Evolutionary conservation across 2,888 invertebrate genomes (phyloP).

Genomic region (Drosophila leonis): DNA sequence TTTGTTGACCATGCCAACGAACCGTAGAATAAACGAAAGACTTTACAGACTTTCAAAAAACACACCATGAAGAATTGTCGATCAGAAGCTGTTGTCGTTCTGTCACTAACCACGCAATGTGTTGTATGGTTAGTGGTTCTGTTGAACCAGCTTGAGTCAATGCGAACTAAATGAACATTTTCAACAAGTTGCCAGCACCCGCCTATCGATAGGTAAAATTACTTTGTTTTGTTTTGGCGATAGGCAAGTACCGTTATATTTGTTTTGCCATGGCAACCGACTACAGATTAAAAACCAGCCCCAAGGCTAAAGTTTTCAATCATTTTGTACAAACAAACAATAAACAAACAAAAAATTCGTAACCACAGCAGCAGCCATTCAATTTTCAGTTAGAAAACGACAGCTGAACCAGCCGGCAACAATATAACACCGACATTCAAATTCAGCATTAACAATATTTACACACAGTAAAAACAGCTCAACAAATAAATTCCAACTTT

Average conservation of each 20-base stretch:
- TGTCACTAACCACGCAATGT: too few relatives aligned
- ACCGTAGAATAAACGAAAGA: not conserved
- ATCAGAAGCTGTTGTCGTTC: not conserved
- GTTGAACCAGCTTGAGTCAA: not conserved
- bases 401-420: constrained; percentile 42
- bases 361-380: constrained; percentile 71
- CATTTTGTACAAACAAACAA: constrained; percentile 53
- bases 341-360: constrained; percentile 63
- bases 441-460: constrained; percentile 25
- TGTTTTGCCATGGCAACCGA: constrained; percentile 52
- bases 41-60: not conserved
- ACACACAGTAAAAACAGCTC: constrained; percentile 24
- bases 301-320: constrained; percentile 25
- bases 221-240: not conserved
- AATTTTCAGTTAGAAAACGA: constrained; percentile 66
- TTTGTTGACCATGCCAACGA: not conserved
- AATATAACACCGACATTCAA: constrained; percentile 22
- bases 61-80: not conserved
- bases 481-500: constrained; percentile 19
- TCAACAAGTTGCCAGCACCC: not conserved
- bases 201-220: not conserved
- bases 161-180: not conserved
- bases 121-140: too few relatives aligned
- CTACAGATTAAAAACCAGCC: constrained; percentile 13
- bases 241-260: constrained; percentile 32